Base-by-base conservation (phyloP, 2,797 vertebrate species). In the Epinephelus awoara region DNA sequence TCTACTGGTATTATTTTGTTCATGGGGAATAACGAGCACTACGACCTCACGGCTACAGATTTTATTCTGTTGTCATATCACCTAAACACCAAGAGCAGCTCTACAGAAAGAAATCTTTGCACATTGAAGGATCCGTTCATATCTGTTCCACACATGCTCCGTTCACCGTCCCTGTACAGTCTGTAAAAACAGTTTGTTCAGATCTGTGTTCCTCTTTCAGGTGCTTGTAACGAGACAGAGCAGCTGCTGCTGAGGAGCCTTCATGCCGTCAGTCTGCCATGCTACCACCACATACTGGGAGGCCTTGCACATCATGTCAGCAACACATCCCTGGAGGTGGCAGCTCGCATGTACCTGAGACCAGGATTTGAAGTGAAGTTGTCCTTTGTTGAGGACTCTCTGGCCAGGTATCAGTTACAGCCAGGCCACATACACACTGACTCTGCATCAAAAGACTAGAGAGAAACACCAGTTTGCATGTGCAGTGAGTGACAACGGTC, bases 331-430 rank as follows among this genome's bases (percentile, higher is more conserved):
- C 81, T 98, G 72, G 94, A 91, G 40, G 81, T 97, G 19, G 97
- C 96, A 0, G 91, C 97, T 0, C 94, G 95, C 15, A 93, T 97
- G 89, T 99, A 97, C 93, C 89, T 99, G 87, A 89, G 92, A 78
- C 95, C 96, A 96, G 98, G 95, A 40, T 95, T 97, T 84, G 91
- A 94, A 49, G 90, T 97, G 72, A 97, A 97, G 90, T 51, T 95
- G 29, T 85, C 93, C n/a, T 99, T 98, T 89, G 74, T 97, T 82
- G 87, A 95, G 57, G 95, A 95, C 15, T 97, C 97, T 2, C 91
- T 96, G 86, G 83, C 18, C 93, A 87, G 65, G 91, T 93, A 90
- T 17, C 7, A 52, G 2, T 25, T 21, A n/a, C 58, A 51, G 3
- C 29, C 17, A 19, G n/a, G 9, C 7, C 25, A 44, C 1, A 51